A percentile compares a stretch with the other conserved stretches of the same genome.
phyloP scores from a whole-genome alignment of 2,888 invertebrate species.

The Onthophagus sagittarius region DNA sequence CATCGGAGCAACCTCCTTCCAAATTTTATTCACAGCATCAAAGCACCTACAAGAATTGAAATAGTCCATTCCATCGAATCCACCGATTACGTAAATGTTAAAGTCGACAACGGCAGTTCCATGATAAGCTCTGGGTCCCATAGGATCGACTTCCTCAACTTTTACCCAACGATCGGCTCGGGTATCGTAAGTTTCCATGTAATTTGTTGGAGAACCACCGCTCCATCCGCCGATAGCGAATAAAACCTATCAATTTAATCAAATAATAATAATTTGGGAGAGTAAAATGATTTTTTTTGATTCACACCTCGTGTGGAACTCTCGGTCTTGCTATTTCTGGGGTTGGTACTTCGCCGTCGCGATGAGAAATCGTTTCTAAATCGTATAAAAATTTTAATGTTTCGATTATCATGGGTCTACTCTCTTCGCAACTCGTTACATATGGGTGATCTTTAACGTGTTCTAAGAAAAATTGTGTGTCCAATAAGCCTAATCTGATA shows the following conservation, averaged over 20 bases:
- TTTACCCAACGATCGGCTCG: conserved; percentile 86
- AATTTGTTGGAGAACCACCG: conserved; percentile 68
- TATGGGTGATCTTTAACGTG: conserved; percentile 85
- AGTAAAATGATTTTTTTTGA: neutral
- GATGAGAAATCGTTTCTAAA: conserved; percentile 79
- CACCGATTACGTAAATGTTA: conserved; percentile 86
- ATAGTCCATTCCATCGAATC: conserved; percentile 84
- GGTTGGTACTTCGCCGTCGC: conserved; percentile 78
- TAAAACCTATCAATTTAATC: conserved; percentile 13
- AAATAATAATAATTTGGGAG: conserved; percentile 6
- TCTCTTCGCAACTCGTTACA: conserved; percentile 76
- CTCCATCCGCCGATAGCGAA: conserved; percentile 80
- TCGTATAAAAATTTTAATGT: conserved; percentile 89
- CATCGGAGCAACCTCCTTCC: conserved; percentile 90
- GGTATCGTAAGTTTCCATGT: conserved; percentile 86
- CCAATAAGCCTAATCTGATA: conserved; percentile 74
- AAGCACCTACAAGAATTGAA: conserved; percentile 73
- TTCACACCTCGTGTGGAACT: conserved; percentile 77
- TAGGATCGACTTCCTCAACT: conserved; percentile 74
- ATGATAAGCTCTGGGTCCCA: conserved; percentile 87
- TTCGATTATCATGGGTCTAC: conserved; percentile 85
- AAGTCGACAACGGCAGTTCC: conserved; percentile 85
- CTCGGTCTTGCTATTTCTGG: conserved; percentile 80
- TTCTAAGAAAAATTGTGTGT: conserved; percentile 87
- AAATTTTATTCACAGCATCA: conserved; percentile 76